Evolutionary conservation across 2,113 vertebrate genomes (phyloP).

Genomic region (Tympanuchus pallidicinctus): DNA sequence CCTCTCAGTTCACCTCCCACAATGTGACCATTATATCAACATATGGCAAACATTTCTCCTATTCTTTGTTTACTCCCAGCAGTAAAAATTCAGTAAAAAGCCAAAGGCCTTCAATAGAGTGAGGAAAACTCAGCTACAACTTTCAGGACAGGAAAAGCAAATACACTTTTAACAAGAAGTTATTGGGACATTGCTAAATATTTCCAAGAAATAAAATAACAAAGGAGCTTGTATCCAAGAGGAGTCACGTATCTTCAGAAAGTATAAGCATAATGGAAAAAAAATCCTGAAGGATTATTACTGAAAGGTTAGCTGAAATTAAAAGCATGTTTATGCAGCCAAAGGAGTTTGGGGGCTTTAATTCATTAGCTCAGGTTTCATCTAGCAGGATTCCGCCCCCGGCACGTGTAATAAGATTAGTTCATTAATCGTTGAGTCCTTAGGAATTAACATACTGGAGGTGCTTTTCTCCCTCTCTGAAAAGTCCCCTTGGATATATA

Average conservation of each 20-base stretch:
- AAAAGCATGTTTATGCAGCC: conserved; percentile 57
- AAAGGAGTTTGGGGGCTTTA: conserved; percentile 56
- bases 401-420: conserved; percentile 62
- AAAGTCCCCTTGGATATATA: conserved; percentile 49
- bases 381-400: conserved; percentile 52
- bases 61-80: conserved; percentile 62
- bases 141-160: conserved; percentile 67
- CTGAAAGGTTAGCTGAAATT: conserved; percentile 66
- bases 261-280: conserved; percentile 44
- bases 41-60: conserved; percentile 69
- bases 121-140: conserved; percentile 63
- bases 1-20: conserved; percentile 55
- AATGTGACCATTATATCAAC: conserved; percentile 73
- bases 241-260: conserved; percentile 62
- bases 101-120: conserved; percentile 51
- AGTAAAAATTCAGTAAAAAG: conserved; percentile 64
- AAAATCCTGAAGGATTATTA: conserved; percentile 65
- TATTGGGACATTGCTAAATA: conserved; percentile 68
- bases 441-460: conserved; percentile 61
- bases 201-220: conserved; percentile 71
- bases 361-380: conserved; percentile 67
- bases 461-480: conserved; percentile 40
- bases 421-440: conserved; percentile 51
- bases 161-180: conserved; percentile 71
- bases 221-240: conserved; percentile 68